Percentiles rank a stretch among this genome's conserved stretches.
phyloP scores from a whole-genome alignment of 2,797 vertebrate species.

The Fistularia tabacaria region DNA sequence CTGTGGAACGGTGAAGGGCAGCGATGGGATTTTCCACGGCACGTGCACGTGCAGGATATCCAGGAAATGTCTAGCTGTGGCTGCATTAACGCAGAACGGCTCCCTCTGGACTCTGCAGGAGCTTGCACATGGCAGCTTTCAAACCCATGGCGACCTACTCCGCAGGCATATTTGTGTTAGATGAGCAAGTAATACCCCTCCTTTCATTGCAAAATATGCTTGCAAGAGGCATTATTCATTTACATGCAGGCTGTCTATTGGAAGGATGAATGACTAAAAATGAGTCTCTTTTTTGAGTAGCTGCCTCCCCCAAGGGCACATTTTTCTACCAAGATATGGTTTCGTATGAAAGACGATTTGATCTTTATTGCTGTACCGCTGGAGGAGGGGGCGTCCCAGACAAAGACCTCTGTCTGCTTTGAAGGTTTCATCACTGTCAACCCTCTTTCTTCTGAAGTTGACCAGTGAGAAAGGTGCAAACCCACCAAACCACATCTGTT shows the following conservation, averaged over 20 bases:
- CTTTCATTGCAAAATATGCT: constrained; percentile 14
- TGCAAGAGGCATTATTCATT: no score
- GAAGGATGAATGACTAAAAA: no score
- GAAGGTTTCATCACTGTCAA: constrained; percentile 6
- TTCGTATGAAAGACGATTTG: no score
- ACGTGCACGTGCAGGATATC: constrained; percentile 52
- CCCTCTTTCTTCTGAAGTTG: constrained; percentile 31
- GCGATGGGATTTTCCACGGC: constrained; percentile 52
- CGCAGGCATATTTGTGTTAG: constrained; percentile 14
- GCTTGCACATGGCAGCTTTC: constrained; percentile 15
- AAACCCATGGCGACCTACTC: constrained; percentile 16
- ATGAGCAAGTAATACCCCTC: constrained; percentile 3
- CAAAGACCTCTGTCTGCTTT: constrained; percentile 1
- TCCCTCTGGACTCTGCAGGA: constrained; percentile 21
- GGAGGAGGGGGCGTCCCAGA: no score
- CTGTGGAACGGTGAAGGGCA: constrained; percentile 43
- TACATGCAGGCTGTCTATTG: no score
- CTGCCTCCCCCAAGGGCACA: no score
- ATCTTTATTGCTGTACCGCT: no score
- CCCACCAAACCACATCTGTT: constrained; percentile 45
- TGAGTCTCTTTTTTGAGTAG: no score
- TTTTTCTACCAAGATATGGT: no score
- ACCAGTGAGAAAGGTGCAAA: constrained; percentile 17
- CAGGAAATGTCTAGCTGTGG: constrained; percentile 61
- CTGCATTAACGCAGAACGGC: constrained; percentile 25